phyloP scores from a whole-genome alignment of 2,797 vertebrate species.

The Ceryle rudis region DNA sequence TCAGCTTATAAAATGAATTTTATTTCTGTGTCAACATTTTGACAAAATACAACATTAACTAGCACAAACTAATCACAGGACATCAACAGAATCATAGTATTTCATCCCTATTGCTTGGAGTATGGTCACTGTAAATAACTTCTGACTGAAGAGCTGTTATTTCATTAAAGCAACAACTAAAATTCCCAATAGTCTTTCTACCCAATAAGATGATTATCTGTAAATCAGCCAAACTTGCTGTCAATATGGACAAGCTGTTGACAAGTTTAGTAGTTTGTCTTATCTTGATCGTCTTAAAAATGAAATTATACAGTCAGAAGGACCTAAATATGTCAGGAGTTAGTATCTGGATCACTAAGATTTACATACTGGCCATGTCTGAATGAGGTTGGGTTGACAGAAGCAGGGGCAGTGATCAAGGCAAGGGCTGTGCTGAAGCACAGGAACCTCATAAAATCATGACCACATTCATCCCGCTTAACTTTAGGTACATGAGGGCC shows the following conservation, averaged over 20 bases:
- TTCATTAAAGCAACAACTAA: slow-evolving; percentile 58
- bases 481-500: not conserved
- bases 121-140: slow-evolving; percentile 13
- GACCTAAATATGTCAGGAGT: not conserved
- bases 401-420: not conserved
- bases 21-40: not conserved
- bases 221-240: slow-evolving; percentile 46
- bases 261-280: slow-evolving; percentile 58
- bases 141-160: slow-evolving; percentile 25
- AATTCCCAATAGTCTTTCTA: slow-evolving; percentile 48
- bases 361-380: not conserved
- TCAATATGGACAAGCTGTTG: not conserved
- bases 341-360: not conserved
- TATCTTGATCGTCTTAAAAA: slow-evolving; percentile 39
- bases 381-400: not conserved
- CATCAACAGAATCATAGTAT: not conserved
- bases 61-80: not conserved
- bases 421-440: not conserved
- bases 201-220: slow-evolving; percentile 17
- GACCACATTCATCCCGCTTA: not conserved
- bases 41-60: not conserved
- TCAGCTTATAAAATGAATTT: not conserved
- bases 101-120: not conserved
- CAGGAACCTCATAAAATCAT: not conserved
- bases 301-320: slow-evolving; percentile 27